Conservation (phyloP, 2,113 vertebrate species). For the Castor canadensis region DNA sequence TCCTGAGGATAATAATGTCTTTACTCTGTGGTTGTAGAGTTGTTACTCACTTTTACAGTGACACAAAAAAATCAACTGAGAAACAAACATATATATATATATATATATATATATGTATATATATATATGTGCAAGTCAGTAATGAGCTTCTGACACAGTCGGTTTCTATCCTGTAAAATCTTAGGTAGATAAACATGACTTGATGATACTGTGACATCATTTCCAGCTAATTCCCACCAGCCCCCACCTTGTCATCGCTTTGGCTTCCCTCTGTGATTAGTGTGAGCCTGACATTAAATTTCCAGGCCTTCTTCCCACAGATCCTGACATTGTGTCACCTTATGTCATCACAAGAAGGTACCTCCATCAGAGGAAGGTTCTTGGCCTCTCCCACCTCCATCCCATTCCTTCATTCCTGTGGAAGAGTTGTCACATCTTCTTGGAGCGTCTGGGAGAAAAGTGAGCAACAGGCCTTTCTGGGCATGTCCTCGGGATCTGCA, state of each 20-base stretch:
- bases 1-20: background rate
- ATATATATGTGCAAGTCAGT: background rate
- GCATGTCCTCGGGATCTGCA: background rate
- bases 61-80: background rate
- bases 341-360: background rate
- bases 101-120: no score
- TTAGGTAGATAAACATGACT: background rate
- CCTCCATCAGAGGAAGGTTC: background rate
- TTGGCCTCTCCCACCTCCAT: background rate
- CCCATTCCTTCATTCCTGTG: background rate
- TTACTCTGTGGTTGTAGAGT: background rate
- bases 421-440: background rate
- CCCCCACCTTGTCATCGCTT: background rate
- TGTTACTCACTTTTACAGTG: conserved; percentile 4
- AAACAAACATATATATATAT: background rate
- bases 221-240: background rate
- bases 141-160: background rate
- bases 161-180: background rate
- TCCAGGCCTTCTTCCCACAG: background rate
- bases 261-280: background rate
- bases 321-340: background rate
- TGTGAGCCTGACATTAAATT: background rate
- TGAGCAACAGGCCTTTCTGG: background rate
- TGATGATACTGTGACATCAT: background rate
- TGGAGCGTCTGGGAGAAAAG: background rate